Base-by-base conservation (phyloP, 2,797 vertebrate species). In the Urocyon cinereoargenteus region DNA sequence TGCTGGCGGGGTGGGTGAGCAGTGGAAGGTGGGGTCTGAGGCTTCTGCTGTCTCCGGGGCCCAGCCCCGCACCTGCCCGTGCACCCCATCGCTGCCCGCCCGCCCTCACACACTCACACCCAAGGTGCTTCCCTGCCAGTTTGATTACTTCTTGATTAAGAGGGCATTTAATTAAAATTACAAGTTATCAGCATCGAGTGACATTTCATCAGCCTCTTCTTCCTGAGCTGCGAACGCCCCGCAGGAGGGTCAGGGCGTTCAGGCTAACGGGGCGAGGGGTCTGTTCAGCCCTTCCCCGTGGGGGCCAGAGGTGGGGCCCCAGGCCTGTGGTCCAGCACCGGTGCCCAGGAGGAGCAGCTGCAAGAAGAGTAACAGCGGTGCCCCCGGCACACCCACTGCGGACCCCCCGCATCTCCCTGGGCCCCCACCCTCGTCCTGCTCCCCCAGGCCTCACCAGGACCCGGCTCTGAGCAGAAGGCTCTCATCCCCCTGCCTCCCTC, bases 101-200 rank as follows among this genome's bases (percentile, higher is more conserved):
- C 36, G 4, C 64, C 31, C 34, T 1, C 15, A 31, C 61, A 15
- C 82, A 24, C 62, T 3, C 64, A 36, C 66, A 19, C 66, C 34
- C 36, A 15, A 34, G 45, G 49, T 40, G 87, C 86, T 94, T 77
- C 92, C 90, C 96, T 73, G 86, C 45, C 10, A 6, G 14, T 85
- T 49, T 59, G 90, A 92, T 97, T 90, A 66, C 34, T 68, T 75
- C 82, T 86, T 73, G 77, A 93, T 93, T 88, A 96, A 78, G 68
- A 93, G 78, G 73, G 34, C 68, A 19, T 94, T 97, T 96, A 97
- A 97, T 95, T 70, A 97, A 92, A 49, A 82, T 95, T 31, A 22
- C 14, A 55, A 86, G 94, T 64, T 34, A 59, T 21, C 61, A 31
- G 90, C 40, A 31, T 14, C 14, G 0, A 77, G 87, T 36, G 75